phyloP scores from a whole-genome alignment of 2,888 invertebrate species.

The Leuctra nigra region DNA sequence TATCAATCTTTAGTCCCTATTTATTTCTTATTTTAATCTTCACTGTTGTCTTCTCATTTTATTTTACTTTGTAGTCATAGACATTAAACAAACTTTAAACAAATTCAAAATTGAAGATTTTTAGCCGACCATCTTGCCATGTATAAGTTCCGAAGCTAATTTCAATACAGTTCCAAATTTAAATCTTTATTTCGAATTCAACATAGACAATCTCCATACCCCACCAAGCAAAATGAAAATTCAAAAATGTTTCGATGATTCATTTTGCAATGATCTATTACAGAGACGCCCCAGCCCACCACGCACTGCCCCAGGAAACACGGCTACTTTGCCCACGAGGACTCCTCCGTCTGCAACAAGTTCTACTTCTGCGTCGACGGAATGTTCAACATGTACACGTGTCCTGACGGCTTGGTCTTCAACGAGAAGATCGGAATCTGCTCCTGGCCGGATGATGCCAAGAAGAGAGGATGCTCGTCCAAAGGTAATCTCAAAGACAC shows the following conservation, averaged over 20 bases:
- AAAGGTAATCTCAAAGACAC: constrained; percentile 58
- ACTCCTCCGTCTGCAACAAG: constrained; percentile 68
- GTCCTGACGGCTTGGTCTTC: constrained; percentile 80
- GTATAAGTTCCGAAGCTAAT: too few relatives aligned
- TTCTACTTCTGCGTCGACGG: constrained; percentile 89
- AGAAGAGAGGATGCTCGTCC: constrained; percentile 77
- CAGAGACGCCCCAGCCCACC: constrained; percentile 66
- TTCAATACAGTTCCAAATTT: too few relatives aligned
- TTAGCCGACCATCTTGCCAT: too few relatives aligned
- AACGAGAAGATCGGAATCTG: constrained; percentile 85
- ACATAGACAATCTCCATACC: background rate
- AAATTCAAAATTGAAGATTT: too few relatives aligned
- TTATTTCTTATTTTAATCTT: too few relatives aligned
- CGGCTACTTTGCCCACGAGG: constrained; percentile 82
- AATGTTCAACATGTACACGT: constrained; percentile 82
- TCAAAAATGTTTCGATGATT: background rate
- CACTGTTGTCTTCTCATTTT: too few relatives aligned
- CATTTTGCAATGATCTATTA: constrained; percentile 25
- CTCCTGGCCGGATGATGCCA: constrained; percentile 89
- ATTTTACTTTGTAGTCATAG: too few relatives aligned
- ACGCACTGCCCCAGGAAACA: constrained; percentile 73
- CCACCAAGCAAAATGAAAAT: background rate
- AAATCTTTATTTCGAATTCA: too few relatives aligned
- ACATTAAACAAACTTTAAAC: too few relatives aligned
- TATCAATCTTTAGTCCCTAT: too few relatives aligned